phyloP scores from a whole-genome alignment of 1,140 invertebrate species.

The Diuraphis noxia region DNA sequence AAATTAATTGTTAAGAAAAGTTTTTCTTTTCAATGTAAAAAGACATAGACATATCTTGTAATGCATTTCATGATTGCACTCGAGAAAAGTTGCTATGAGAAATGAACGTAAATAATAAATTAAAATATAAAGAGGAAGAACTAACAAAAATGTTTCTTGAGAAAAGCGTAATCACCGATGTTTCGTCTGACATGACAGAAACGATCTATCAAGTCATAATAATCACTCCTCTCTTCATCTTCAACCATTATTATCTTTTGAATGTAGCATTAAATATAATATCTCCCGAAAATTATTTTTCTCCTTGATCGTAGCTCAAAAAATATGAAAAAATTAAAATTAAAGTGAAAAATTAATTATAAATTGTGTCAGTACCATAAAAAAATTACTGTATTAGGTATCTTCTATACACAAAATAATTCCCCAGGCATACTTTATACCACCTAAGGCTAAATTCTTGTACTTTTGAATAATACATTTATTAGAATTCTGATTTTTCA shows the following conservation, averaged over 20 bases:
- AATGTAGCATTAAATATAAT: not conserved
- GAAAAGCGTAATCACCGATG: conserved; percentile 19
- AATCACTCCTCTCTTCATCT: not conserved
- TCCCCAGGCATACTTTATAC: not conserved
- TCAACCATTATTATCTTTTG: not conserved
- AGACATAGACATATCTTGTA: not conserved
- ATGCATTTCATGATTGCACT: not conserved
- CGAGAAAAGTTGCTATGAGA: not conserved
- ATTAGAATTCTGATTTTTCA: not conserved
- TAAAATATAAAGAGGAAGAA: conserved; percentile 4
- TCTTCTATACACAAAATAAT: not conserved
- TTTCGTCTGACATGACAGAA: not conserved
- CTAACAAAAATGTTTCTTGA: not conserved
- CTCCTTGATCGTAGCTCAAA: not conserved
- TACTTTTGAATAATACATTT: not conserved
- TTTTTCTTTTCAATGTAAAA: not conserved
- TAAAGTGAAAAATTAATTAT: not conserved
- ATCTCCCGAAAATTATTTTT: not conserved
- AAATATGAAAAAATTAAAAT: not conserved
- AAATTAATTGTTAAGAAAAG: not conserved
- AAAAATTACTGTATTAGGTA: not conserved
- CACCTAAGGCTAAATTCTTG: not conserved
- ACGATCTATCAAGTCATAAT: conserved; percentile 10
- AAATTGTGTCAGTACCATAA: not conserved
- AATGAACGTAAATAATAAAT: conserved; percentile 7